A percentile compares a stretch with the other conserved stretches of the same genome.
Conservation (phyloP, 2,113 vertebrate species). For the Nesoenas mayeri region DNA sequence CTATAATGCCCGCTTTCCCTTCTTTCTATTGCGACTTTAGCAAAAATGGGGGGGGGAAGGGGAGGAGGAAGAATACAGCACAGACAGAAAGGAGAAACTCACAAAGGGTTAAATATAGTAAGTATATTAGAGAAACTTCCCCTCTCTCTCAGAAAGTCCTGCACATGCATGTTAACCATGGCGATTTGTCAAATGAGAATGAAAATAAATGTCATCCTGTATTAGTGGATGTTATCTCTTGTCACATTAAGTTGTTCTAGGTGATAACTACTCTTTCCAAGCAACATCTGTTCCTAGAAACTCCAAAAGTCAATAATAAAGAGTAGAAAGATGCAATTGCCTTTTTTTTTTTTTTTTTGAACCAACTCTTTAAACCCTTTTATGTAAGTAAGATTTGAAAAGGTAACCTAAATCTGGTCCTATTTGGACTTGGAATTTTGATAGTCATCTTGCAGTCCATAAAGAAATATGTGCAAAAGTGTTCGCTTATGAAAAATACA, state of each 20-base stretch:
- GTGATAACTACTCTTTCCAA: background rate
- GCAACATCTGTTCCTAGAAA: background rate
- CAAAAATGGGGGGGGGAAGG: accelerated
- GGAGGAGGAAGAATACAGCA: background rate
- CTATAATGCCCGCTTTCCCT: accelerated
- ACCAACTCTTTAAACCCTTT: background rate
- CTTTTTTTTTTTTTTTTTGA: background rate
- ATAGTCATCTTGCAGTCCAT: background rate
- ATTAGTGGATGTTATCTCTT: background rate
- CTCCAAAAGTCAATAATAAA: background rate
- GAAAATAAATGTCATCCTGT: background rate
- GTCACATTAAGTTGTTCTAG: background rate
- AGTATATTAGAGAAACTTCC: background rate
- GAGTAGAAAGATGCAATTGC: background rate
- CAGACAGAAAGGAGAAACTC: background rate
- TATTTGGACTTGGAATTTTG: slow-evolving; percentile 4
- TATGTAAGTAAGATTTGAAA: background rate
- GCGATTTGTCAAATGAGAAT: background rate
- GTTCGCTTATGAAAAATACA: background rate
- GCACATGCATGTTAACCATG: accelerated
- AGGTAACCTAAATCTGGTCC: background rate
- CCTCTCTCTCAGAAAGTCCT: background rate
- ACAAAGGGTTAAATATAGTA: background rate
- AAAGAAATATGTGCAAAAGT: background rate
- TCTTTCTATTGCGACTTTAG: background rate